Conservation (phyloP, 2,888 invertebrate genomes). For the Cantharis lateralis region DNA sequence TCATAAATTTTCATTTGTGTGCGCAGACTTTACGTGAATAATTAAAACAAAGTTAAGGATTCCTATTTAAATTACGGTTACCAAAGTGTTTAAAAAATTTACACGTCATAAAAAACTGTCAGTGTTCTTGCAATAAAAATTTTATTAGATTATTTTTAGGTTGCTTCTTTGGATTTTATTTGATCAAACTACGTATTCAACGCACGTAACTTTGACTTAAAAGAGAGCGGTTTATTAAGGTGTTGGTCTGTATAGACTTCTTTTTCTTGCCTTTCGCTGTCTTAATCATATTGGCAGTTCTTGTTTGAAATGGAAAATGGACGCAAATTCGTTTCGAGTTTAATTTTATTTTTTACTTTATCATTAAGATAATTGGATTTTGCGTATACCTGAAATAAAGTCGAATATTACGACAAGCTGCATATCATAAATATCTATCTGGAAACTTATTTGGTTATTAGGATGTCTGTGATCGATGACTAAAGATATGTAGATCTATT, state of each 20-base stretch:
- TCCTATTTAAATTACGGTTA: neutral
- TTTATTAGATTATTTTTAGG: neutral
- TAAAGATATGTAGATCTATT: neutral
- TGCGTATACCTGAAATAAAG: neutral
- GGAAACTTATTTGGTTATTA: neutral
- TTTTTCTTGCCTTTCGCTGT: conserved; percentile 8
- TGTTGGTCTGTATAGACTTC: conserved; percentile 22
- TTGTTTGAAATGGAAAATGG: conserved; percentile 5
- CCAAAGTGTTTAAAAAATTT: neutral
- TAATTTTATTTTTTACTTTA: neutral
- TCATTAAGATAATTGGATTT: neutral
- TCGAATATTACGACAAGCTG: neutral
- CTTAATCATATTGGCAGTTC: conserved; percentile 14
- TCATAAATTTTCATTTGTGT: neutral
- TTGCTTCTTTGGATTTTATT: conserved; percentile 8
- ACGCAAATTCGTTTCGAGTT: neutral
- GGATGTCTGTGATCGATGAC: neutral
- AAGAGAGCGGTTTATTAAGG: conserved; percentile 26
- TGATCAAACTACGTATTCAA: conserved; percentile 13
- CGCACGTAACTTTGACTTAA: conserved; percentile 22
- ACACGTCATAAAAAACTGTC: neutral
- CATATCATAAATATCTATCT: neutral
- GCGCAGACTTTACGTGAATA: neutral
- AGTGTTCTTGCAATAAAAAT: neutral
- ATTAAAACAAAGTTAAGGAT: neutral